Conservation (phyloP, 2,113 vertebrate genomes). For the Pseudolaguvia tuberculata region DNA sequence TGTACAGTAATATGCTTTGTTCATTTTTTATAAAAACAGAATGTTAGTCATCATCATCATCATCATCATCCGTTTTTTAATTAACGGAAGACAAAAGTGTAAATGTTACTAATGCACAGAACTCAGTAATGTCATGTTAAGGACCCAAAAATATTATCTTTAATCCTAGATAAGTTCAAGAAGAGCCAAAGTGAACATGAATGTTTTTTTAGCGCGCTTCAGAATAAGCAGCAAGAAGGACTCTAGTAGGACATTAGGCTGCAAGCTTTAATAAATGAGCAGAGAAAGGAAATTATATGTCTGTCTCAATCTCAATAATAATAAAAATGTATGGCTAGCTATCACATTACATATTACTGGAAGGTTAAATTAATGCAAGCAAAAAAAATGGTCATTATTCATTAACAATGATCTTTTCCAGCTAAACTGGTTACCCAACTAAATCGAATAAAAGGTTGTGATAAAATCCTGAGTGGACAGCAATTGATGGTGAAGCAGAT, state of each 20-base stretch:
- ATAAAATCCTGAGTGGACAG: conserved; percentile 47
- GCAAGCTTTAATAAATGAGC: conserved; percentile 45
- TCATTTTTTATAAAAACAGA: background rate
- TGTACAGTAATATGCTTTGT: background rate
- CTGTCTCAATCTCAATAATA: conserved; percentile 48
- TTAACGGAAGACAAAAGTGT: background rate
- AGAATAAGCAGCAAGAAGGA: conserved; percentile 21
- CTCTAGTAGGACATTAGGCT: conserved; percentile 41
- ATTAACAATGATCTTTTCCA: conserved; percentile 52
- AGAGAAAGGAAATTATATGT: conserved; percentile 46
- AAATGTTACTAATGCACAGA: background rate
- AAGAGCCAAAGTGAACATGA: conserved; percentile 22
- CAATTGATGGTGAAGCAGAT: conserved; percentile 48
- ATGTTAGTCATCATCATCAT: conserved; percentile 16
- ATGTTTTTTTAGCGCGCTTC: conserved; percentile 22
- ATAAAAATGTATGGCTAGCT: conserved; percentile 48
- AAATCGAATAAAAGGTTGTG: conserved; percentile 47
- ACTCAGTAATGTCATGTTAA: conserved; percentile 23
- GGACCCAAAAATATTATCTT: conserved; percentile 6
- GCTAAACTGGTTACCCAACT: conserved; percentile 50
- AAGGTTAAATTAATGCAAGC: conserved; percentile 52
- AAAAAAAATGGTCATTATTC: conserved; percentile 48
- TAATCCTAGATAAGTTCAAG: conserved; percentile 25
- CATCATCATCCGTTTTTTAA: no score
- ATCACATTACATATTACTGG: conserved; percentile 45